These are phyloP conservation scores for Euphydryas editha DNA, from an alignment of 2,888 invertebrate species.

Conservation along the genomic window DNA sequence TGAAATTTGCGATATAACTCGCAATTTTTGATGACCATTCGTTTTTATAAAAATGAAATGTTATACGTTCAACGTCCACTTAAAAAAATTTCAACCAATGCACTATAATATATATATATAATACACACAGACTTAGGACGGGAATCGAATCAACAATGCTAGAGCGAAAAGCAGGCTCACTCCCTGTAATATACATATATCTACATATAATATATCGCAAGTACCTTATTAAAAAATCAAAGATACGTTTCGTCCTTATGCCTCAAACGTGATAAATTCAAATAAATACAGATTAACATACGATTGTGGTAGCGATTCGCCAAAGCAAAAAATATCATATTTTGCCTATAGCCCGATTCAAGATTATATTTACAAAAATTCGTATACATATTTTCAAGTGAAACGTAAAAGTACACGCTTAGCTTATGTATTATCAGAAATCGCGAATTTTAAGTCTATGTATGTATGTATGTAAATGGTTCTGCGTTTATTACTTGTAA, in stretches of 20 bases:
- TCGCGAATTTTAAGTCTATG: no score
- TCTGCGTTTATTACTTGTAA: no score
- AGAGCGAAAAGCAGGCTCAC: no score
- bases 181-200: no score
- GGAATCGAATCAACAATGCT: no score
- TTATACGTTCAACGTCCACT: background rate
- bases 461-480: no score
- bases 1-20: slow-evolving; percentile 29
- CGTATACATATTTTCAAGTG: slow-evolving; percentile 3
- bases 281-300: slow-evolving; percentile 34
- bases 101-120: no score
- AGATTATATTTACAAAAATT: slow-evolving; percentile 34
- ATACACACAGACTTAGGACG: no score
- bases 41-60: background rate
- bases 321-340: slow-evolving; percentile 30
- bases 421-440: no score
- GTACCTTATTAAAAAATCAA: background rate
- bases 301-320: slow-evolving; percentile 25
- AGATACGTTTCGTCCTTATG: background rate
- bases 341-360: slow-evolving; percentile 30
- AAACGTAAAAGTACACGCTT: background rate
- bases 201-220: no score
- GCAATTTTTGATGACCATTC: slow-evolving; percentile 19
- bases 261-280: slow-evolving; percentile 8
- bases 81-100: background rate